Conservation (phyloP, 2,888 invertebrate genomes). For the Trachelus stipa region DNA sequence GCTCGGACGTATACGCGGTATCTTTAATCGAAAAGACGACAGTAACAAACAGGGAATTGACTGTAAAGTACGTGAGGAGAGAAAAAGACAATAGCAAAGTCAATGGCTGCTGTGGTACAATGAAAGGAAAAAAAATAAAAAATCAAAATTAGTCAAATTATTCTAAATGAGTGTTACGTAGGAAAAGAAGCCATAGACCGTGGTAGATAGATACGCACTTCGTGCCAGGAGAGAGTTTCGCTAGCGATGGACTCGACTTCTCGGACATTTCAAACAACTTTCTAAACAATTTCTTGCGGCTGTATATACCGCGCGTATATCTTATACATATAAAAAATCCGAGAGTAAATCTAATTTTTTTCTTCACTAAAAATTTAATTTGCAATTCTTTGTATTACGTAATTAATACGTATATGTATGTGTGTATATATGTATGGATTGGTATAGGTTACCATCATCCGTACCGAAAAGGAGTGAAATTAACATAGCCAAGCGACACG, state of each 20-base stretch:
- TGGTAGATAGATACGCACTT: constrained; percentile 44
- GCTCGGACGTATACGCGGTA: neutral
- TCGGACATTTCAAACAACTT: neutral
- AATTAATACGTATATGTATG: neutral
- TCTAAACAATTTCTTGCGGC: neutral
- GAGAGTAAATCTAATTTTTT: neutral
- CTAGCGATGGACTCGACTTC: constrained; percentile 27
- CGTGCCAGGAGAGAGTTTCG: constrained; percentile 42
- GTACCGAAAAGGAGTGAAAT: neutral
- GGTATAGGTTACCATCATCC: neutral
- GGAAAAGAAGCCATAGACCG: constrained; percentile 48
- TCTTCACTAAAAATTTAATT: neutral
- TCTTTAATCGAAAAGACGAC: constrained; percentile 21
- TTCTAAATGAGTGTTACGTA: constrained; percentile 57
- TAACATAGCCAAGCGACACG: neutral
- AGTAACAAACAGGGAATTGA: constrained; percentile 32
- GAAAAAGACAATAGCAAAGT: neutral
- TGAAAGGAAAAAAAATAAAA: constrained; percentile 22
- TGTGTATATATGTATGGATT: too few relatives aligned
- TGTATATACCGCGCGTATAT: neutral
- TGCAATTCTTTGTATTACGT: neutral
- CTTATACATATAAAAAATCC: neutral
- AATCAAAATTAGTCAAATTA: constrained; percentile 52
- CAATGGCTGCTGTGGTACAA: neutral
- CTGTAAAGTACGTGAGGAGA: constrained; percentile 27